Conservation (phyloP, 2,113 vertebrate species). For the Xiphorhynchus elegans region DNA sequence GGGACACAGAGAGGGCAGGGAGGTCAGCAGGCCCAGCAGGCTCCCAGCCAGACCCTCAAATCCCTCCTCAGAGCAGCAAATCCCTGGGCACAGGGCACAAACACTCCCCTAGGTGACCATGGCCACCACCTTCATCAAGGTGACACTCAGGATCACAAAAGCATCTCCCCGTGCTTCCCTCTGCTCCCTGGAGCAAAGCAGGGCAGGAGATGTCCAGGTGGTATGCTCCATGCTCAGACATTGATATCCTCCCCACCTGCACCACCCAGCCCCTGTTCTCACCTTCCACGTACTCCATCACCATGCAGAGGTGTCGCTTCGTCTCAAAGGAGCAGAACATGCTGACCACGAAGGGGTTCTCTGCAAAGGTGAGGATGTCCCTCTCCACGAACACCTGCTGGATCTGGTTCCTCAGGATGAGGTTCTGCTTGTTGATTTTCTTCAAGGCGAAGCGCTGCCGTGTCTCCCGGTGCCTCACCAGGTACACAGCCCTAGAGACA, state of each 20-base stretch:
- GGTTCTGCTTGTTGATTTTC: slow-evolving; percentile 98
- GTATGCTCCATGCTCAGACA: background rate
- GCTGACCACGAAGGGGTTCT: slow-evolving; percentile 97
- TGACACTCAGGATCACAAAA: background rate
- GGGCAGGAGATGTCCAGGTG: background rate
- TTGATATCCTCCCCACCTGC: background rate
- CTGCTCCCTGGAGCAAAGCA: background rate
- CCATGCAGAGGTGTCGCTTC: slow-evolving; percentile 94
- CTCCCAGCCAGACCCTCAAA: background rate
- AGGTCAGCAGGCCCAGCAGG: background rate
- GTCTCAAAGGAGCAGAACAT: slow-evolving; percentile 99
- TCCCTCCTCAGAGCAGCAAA: background rate
- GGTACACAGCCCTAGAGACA: slow-evolving; percentile 85
- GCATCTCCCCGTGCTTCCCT: background rate
- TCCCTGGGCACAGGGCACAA: background rate
- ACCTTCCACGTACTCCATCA: slow-evolving; percentile 99
- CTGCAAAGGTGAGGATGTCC: slow-evolving; percentile 95
- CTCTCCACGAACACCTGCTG: slow-evolving; percentile 98
- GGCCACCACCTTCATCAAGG: background rate
- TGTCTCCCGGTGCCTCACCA: slow-evolving; percentile 93
- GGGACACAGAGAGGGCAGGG: fast-evolving
- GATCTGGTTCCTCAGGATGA: slow-evolving; percentile 96
- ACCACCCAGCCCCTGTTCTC: background rate
- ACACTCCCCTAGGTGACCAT: fast-evolving
- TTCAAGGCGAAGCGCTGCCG: slow-evolving; percentile 97